phyloP scores from a whole-genome alignment of 2,797 vertebrate species.

The Peromyscus aztecus region DNA sequence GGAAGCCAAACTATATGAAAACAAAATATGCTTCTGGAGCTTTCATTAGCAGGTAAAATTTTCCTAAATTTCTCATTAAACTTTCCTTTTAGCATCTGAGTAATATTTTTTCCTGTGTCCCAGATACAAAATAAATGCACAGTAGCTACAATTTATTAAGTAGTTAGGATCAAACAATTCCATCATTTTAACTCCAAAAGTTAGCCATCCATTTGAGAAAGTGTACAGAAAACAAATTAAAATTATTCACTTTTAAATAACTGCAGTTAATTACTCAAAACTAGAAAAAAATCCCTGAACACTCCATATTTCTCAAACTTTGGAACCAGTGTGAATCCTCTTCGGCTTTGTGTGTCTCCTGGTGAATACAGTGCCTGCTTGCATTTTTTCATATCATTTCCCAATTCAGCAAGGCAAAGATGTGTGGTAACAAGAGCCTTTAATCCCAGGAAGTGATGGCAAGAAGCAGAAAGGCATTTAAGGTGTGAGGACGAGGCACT shows the following conservation, averaged over 20 bases:
- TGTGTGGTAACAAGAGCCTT: too few species aligned
- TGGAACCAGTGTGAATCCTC: neutral
- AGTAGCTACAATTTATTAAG: neutral
- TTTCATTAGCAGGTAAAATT: neutral
- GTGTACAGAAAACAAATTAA: neutral
- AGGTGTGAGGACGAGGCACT: too few species aligned
- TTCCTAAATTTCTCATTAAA: neutral
- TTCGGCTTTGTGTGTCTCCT: neutral
- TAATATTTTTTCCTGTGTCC: neutral
- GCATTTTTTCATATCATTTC: neutral
- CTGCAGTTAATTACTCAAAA: neutral
- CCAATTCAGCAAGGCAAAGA: neutral
- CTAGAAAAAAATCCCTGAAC: neutral
- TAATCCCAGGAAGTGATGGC: too few species aligned
- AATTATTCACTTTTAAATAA: conserved; percentile 31
- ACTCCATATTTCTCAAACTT: neutral
- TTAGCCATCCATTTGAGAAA: neutral
- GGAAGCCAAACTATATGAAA: neutral
- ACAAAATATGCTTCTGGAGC: neutral
- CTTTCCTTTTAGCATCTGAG: neutral
- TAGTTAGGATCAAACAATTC: neutral
- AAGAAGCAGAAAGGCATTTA: too few species aligned
- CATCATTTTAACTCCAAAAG: neutral
- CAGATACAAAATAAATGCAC: neutral
- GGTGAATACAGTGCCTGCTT: neutral